Base-by-base conservation (phyloP, 2,113 vertebrate species). In the Talpa occidentalis region DNA sequence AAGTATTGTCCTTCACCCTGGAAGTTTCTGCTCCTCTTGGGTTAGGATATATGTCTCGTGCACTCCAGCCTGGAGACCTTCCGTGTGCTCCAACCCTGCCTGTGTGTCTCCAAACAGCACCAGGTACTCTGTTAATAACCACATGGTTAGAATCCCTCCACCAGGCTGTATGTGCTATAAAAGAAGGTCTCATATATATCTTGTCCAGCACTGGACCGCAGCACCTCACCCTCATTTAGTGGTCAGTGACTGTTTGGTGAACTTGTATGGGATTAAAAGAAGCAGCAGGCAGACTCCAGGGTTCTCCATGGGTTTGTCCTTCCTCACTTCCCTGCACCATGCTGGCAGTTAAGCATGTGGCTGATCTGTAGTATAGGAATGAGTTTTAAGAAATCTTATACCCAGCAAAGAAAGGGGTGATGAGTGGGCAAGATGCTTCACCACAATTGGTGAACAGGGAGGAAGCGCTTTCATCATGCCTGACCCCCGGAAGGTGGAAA, bases 391-490 rank as follows among this genome's bases (percentile, higher is more conserved):
- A 73, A 37, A 19, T 54, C 24, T 40, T 87, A 37, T 32, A 22
- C 12, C 3, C 15, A 60, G 54, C 16, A 35, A 54, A 69, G 56
- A 85, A 56, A 60, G 21, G 32, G 40, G 8, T 83, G 10, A 62
- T 44, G 28, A 47, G 17, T 66, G 59, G 37, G 37, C 85, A 70
- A 74, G 83, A 42, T 47, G 32, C 54, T 30, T 85, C 40, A 19
- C 19, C 52, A 59, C 95, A 28, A 92, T 17, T 3, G 21, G 35
- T 67, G 6, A 78, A 10, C 0, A 22, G 56, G 35, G 52, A 82
- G 44, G 24, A 79, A 47, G 59, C n/a, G 84, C 32, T 86, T 19
- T 95, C 83, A 6, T 32, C 95, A 78, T 89, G 52, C 92, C 87
- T 91, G 80, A 81, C 73, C 2, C 1, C 37, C n/a, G 49, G 21